These are phyloP conservation scores for Styela plicata DNA, from an alignment of 23 tunicate genomes.

Conservation along the genomic window DNA sequence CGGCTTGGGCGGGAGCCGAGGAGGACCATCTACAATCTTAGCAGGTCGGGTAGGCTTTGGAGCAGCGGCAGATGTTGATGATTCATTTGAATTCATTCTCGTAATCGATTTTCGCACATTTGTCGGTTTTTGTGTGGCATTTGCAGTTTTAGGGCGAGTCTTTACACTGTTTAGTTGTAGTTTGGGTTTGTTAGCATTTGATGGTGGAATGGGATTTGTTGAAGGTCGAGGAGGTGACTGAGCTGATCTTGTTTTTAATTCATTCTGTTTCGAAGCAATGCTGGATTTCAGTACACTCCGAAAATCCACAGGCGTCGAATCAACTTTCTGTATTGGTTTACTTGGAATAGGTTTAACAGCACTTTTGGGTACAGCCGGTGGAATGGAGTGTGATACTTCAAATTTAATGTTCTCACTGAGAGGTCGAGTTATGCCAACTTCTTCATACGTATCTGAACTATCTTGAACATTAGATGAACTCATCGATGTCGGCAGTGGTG, in stretches of 20 bases:
- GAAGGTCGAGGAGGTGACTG: conserved; percentile 19
- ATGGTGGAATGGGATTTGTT: not conserved
- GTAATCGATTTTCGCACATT: not conserved
- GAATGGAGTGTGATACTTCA: not conserved
- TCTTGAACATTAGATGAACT: not conserved
- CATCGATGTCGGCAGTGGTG: conserved; percentile 18
- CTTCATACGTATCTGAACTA: conserved; percentile 13
- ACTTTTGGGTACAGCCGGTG: not conserved
- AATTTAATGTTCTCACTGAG: not conserved
- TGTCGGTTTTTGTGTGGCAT: not conserved
- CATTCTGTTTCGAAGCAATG: not conserved
- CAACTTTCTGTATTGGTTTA: not conserved
- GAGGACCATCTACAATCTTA: not conserved
- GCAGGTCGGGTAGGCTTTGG: not conserved
- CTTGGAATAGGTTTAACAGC: not conserved
- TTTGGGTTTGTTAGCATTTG: not conserved
- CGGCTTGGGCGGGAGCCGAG: conserved; percentile 13
- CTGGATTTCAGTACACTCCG: conserved; percentile 6
- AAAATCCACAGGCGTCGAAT: not conserved
- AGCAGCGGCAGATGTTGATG: not conserved
- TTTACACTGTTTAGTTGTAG: not conserved
- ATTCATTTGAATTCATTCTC: not conserved
- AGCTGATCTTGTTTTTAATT: not conserved
- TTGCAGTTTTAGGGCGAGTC: not conserved
- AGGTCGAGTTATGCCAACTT: not conserved